These are phyloP conservation scores for Protosalanx chinensis DNA, from an alignment of 2,797 vertebrate genomes.

Conservation along the genomic window DNA sequence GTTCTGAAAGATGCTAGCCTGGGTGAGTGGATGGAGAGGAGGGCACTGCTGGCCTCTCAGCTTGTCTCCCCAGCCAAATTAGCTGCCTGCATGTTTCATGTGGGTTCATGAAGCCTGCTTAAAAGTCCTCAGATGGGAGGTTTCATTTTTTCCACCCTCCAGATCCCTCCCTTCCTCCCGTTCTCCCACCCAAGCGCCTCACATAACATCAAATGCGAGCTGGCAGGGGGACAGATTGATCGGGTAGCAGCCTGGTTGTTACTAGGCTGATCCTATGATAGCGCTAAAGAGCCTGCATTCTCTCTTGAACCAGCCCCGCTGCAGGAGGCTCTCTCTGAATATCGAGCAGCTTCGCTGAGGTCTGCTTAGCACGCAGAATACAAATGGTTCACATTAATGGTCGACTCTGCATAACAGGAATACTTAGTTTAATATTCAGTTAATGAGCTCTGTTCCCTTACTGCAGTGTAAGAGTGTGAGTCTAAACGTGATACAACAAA, in stretches of 20 bases:
- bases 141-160: background rate
- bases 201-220: constrained; percentile 34
- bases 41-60: background rate
- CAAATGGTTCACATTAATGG: constrained; percentile 2
- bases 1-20: background rate
- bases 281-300: constrained; percentile 27
- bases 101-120: background rate
- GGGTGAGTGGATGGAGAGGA: no score
- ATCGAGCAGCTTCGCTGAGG: constrained; percentile 27
- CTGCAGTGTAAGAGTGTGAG: background rate
- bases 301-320: constrained; percentile 37
- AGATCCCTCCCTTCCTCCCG: background rate
- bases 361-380: constrained; percentile 37
- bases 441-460: constrained; percentile 28
- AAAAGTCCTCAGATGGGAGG: background rate
- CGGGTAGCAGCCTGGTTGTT: constrained; percentile 43
- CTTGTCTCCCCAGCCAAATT: constrained; percentile 10
- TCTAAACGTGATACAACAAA: background rate
- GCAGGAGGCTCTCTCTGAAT: constrained; percentile 32
- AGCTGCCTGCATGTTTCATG: background rate
- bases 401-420: background rate
- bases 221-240: constrained; percentile 49
- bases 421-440: constrained; percentile 3
- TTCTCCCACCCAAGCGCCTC: constrained; percentile 19
- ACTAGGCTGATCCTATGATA: constrained; percentile 26